Evolutionary conservation across 2,113 vertebrate genomes (phyloP).

Genomic region (Tetraodon nigroviridis): DNA sequence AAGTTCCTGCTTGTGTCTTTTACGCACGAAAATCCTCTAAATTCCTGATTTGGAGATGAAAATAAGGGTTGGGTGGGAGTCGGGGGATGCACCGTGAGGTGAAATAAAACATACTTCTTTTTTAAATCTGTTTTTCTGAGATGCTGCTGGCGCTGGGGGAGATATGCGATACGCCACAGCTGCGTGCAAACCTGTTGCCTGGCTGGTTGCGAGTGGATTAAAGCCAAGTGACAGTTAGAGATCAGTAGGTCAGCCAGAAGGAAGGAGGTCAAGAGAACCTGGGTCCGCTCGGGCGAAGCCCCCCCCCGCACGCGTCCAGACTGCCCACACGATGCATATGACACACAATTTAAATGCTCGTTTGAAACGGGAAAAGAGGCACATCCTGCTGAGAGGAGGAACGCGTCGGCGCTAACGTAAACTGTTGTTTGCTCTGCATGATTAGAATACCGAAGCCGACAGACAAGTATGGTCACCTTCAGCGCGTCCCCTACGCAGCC

Average conservation of each 20-base stretch:
- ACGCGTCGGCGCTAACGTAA: not conserved
- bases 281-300: slow-evolving; percentile 9
- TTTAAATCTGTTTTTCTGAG: no score
- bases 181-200: slow-evolving; percentile 1
- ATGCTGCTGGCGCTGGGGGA: no score
- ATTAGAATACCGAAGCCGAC: slow-evolving; percentile 40
- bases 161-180: no score
- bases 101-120: no score
- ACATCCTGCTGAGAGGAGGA: slow-evolving; percentile 10
- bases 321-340: slow-evolving; percentile 19
- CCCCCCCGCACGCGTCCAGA: slow-evolving; percentile 15
- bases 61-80: no score
- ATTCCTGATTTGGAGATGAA: no score
- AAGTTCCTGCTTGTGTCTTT: not conserved
- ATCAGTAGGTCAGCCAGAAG: slow-evolving; percentile 17
- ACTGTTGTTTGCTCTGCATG: slow-evolving; percentile 22
- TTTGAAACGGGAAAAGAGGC: not conserved
- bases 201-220: not conserved
- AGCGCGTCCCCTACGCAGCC: slow-evolving; percentile 22
- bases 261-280: no score
- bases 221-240: not conserved
- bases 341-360: slow-evolving; percentile 16
- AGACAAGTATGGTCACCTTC: slow-evolving; percentile 6
- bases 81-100: no score
- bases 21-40: not conserved